Evolutionary conservation across 2,113 vertebrate species (phyloP), one percentile per base, ranked within the genome.

Genomic region (Agapornis roseicollis): DNA sequence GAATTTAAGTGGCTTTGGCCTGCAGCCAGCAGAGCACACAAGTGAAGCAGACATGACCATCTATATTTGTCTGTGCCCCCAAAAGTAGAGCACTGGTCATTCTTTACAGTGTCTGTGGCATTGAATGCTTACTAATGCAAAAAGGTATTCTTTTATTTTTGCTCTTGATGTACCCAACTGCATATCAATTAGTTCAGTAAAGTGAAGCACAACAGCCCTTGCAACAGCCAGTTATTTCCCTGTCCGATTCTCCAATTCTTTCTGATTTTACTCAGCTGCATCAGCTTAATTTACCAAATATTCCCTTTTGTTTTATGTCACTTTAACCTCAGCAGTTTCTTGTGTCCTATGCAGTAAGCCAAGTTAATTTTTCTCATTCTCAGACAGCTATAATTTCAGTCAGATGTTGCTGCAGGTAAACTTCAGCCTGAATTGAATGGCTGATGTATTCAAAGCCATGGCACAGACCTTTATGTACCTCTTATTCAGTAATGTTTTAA

Each of bases 291-390:
- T 80, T 6, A 8, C 25, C 46, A 10, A n/a, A 83, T 31, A 88
- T 47, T 78, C 33, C 37, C 90, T 88, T 93, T 85, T 66, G 20
- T 39, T 90, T 88, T 64, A 37, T 89, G 44, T 95, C 96, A 91
- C 42, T 97, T 86, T 95, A 90, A 27, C 52, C 88, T 73, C 87
- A 88, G 69, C 64, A 97, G 70, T 89, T 93, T 96, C 81, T 97
- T 25, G 70, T 96, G 93, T 85, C 92, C 35, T 97, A 92, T 37
- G 53, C 69, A 90, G 64, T 49, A 95, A 97, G 95, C 28, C 88
- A 97, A 84, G 68, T 97, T 94, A 33, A 2, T 68, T 68, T 70
- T 72, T 24, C 33, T 85, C 19, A 44, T 18, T 4, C 10, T 86
- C 42, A 60, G 46, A 85, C 47, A 77, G n/a, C 10, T 28, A 15